Evolutionary conservation across 2,797 vertebrate species (phyloP), one percentile per base, ranked within the genome.

Genomic region (Malacoraja senta): DNA sequence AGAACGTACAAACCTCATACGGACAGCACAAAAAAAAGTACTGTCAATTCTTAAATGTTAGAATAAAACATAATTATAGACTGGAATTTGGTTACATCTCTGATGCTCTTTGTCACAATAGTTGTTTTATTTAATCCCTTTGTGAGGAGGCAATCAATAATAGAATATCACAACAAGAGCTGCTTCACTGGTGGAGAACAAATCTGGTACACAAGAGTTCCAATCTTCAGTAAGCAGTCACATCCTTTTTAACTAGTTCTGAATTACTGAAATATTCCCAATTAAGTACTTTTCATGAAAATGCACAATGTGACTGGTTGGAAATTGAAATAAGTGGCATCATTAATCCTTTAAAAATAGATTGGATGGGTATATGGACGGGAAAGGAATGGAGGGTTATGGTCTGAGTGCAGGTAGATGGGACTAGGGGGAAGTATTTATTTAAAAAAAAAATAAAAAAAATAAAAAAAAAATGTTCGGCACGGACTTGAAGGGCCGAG

Each of bases 221-320:
- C 26, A 76, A 1, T 76, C 12, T 92, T 58, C 90, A 76, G 38
- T 76, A 7, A 74, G 26, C 24, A 53, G 35, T 92, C 35, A 92
- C 24, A 92, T 44, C 9, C 38, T 90, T 74, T 24, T 74, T 29
- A 92, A n/a, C 21, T 92, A 74, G 38, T 91, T 76, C 3, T 53
- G 71, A 92, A 58, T 92, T 92, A 15, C 38, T 19, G 29, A 92
- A 19, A 26, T 92, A 53, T 92, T 92, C 72, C 38, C 53, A 53
- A 19, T 58, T 1, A 92, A 53, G 32, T 26, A 26, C 13, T 74
- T 76, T 53, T 92, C 90, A 92, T 8, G 13, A 7, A 35, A 91
- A 92, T 74, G 29, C 21, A 29, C 68, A 74, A 74, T 74, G 21
- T 88, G 63, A n/a, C 65, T 68, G 65, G 17, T 68, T 17, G 17